These are phyloP conservation scores for Adelphocoris suturalis DNA, from an alignment of 2,888 invertebrate species.

Conservation along the genomic window DNA sequence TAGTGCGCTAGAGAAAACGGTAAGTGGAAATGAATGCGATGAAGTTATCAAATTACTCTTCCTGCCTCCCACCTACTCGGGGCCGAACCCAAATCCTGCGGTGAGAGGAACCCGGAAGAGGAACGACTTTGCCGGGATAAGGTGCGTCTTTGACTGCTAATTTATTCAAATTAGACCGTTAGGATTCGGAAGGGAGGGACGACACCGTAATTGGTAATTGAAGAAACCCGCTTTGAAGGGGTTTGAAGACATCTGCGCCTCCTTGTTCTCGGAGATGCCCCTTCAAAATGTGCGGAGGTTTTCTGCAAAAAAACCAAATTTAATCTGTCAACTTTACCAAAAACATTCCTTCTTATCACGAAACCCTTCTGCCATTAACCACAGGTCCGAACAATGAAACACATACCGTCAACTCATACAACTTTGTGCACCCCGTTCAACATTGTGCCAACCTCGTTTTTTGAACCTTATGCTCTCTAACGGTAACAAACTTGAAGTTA, in stretches of 20 bases:
- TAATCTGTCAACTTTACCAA: slow-evolving; percentile 12
- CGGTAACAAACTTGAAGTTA: too few relatives aligned
- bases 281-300: slow-evolving; percentile 38
- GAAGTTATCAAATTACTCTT: slow-evolving; percentile 41
- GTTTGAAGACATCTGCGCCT: slow-evolving; percentile 70
- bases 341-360: background rate
- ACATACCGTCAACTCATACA: too few relatives aligned
- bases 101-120: slow-evolving; percentile 31
- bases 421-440: too few relatives aligned
- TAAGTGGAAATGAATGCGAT: slow-evolving; percentile 28
- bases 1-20: background rate
- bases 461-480: too few relatives aligned
- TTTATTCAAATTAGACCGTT: slow-evolving; percentile 73
- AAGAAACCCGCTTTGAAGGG: slow-evolving; percentile 67
- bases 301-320: slow-evolving; percentile 1
- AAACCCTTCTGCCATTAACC: too few relatives aligned
- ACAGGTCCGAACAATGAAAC: too few relatives aligned
- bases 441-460: too few relatives aligned
- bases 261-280: slow-evolving; percentile 2
- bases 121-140: slow-evolving; percentile 28
- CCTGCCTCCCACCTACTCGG: background rate
- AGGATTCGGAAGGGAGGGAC: slow-evolving; percentile 70
- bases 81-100: slow-evolving; percentile 29
- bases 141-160: slow-evolving; percentile 70
- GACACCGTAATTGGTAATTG: slow-evolving; percentile 72